Evolutionary conservation across 2,888 invertebrate species (phyloP).

Genomic region (Drosophila picticornis): DNA sequence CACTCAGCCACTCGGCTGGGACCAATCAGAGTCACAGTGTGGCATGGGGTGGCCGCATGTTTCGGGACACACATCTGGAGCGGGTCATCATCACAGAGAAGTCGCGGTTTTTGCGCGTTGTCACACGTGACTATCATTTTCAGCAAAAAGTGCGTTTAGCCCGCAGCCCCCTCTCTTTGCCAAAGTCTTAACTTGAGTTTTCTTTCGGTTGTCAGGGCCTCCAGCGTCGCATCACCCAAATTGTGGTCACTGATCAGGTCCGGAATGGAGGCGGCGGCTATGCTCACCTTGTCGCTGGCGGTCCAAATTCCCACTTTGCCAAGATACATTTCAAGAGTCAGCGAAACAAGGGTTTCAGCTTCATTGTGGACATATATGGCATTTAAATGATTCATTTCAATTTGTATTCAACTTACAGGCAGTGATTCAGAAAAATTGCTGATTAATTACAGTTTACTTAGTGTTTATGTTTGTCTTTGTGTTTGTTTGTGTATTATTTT

Average conservation of each 20-base stretch:
- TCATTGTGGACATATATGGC: constrained; percentile 85
- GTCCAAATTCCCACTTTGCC: constrained; percentile 82
- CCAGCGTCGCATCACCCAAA: constrained; percentile 78
- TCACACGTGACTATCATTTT: constrained; percentile 58
- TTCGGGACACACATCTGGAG: constrained; percentile 57
- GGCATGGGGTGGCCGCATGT: constrained; percentile 64
- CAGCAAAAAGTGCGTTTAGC: constrained; percentile 47
- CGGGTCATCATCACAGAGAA: constrained; percentile 62
- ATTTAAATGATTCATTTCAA: constrained; percentile 40
- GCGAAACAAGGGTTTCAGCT: constrained; percentile 85
- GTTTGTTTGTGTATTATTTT: constrained; percentile 34
- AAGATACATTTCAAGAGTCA: constrained; percentile 85
- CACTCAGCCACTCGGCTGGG: constrained; percentile 15
- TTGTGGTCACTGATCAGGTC: constrained; percentile 84
- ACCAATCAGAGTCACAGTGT: constrained; percentile 61
- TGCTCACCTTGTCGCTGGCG: constrained; percentile 83
- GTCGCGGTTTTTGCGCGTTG: constrained; percentile 60
- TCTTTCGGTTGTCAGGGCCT: constrained; percentile 4
- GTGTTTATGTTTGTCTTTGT: constrained; percentile 9
- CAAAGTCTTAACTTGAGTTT: not conserved
- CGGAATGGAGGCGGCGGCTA: constrained; percentile 85
- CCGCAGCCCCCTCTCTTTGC: not conserved
- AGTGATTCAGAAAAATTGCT: constrained; percentile 8
- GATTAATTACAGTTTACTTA: constrained; percentile 50
- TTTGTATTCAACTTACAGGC: not conserved